Base-by-base conservation (phyloP, 1,140 invertebrate genomes). In the Laupala kohalensis region DNA sequence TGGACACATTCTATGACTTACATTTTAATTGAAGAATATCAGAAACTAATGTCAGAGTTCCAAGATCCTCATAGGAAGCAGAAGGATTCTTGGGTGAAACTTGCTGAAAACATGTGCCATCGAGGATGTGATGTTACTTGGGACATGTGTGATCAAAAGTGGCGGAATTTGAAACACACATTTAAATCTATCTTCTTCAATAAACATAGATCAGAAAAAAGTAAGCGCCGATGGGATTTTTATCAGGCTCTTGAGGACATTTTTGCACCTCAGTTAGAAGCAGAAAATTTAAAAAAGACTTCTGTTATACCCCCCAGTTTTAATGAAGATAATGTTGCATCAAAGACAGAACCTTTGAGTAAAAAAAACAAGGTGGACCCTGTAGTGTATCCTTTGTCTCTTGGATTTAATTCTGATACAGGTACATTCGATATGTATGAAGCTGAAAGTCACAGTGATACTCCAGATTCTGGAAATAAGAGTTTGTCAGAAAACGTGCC, bases 21-120 rank as follows among this genome's bases (percentile, higher is more conserved):
- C 9, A 67, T 67, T 19, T 28, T 67, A 26, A 67, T 67, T n/a
- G 66, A 67, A 26, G 66, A 67, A 28, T 67, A 67, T n/a, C 6
- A 15, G 28, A 67, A 67, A n/a, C 5, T 67, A n/a, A 26, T 67
- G 25, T 12, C 25, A 12, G 66, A 67, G 5, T 67, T 67, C 26
- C 25, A 28, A n/a, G 28, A 67, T 28, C 66, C 66, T 27, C 66
- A 67, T n/a, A 67, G 28, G 4, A 67, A 67, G 19, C 66, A 67
- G n/a, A 67, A 67, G n/a, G 66, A 28, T 19, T 67, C 28, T 15
- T 28, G 66, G 25, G 12, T 19, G 15, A 19, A 67, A 28, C 12
- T 67, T 6, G 66, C 66, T 27, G 28, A 67, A n/a, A 28, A 67
- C 28, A 67, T 67, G 66, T 67, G 25, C 26, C 9, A 19, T 12